Conservation (phyloP, 2,113 vertebrate genomes). For the Callaeas wilsoni region DNA sequence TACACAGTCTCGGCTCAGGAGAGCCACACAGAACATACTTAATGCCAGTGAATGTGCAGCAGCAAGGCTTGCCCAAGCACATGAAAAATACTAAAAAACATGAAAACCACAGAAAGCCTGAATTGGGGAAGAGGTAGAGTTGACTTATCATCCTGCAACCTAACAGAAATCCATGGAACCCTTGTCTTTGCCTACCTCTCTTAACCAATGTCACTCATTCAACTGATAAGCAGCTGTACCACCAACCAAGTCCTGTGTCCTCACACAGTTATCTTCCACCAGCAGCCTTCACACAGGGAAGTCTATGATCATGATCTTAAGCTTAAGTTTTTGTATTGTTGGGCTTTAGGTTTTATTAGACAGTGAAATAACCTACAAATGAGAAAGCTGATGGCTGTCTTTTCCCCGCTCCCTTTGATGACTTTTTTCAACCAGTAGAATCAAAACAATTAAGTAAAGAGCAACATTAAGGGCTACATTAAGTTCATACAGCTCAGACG, state of each 20-base stretch:
- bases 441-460: background rate
- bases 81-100: background rate
- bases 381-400: background rate
- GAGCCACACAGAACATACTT: background rate
- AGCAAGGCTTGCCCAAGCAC: background rate
- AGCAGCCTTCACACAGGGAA: background rate
- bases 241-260: background rate
- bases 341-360: background rate
- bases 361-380: background rate
- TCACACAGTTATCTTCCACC: background rate
- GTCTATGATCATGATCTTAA: background rate
- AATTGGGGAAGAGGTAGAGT: background rate
- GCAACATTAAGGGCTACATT: background rate
- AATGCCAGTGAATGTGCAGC: no score
- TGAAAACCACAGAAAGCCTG: background rate
- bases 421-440: background rate
- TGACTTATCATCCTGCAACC: background rate
- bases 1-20: fast-evolving
- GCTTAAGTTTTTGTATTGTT: background rate
- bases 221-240: background rate
- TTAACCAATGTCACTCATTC: background rate
- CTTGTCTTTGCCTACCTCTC: background rate
- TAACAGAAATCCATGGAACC: background rate
- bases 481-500: background rate
- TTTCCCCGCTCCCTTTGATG: background rate